phyloP scores from a whole-genome alignment of 1,140 invertebrate genomes.

The Cardiocondyla obscurior region DNA sequence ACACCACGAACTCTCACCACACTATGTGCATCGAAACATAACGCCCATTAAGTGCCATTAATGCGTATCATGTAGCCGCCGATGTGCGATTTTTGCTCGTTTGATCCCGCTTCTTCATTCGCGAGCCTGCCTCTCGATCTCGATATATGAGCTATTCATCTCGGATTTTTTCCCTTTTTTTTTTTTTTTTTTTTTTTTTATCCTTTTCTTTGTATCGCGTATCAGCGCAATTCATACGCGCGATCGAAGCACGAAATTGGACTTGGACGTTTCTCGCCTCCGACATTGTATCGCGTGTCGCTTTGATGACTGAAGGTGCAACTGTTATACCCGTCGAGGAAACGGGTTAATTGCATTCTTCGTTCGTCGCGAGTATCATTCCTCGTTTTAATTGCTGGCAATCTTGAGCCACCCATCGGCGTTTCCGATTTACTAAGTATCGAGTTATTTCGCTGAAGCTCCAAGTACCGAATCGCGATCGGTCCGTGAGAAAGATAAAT shows the following conservation, averaged over 20 bases:
- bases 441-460: neutral
- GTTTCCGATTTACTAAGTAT: neutral
- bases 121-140: conserved; percentile 13
- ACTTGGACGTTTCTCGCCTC: conserved; percentile 64
- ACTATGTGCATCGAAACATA: conserved; percentile 23
- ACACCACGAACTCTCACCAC: conserved; percentile 28
- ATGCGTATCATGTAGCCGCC: conserved; percentile 45
- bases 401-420: neutral
- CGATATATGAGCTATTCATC: conserved; percentile 5
- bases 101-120: conserved; percentile 51
- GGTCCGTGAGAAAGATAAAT: neutral
- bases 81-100: conserved; percentile 40
- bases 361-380: neutral
- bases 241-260: conserved; percentile 29
- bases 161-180: conserved; percentile 31
- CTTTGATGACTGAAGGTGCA: conserved; percentile 47
- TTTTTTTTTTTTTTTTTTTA: conserved; percentile 47
- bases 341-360: conserved; percentile 37
- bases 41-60: conserved; percentile 46
- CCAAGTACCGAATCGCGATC: neutral
- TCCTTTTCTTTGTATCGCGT: conserved; percentile 41
- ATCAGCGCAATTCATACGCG: neutral
- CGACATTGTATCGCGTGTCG: conserved; percentile 44
- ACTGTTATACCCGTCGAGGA: conserved; percentile 4
- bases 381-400: conserved; percentile 26